Percentiles rank a stretch among this genome's conserved stretches.
Evolutionary conservation across 2,113 vertebrate genomes (phyloP).

Genomic region (Balaeniceps rex): DNA sequence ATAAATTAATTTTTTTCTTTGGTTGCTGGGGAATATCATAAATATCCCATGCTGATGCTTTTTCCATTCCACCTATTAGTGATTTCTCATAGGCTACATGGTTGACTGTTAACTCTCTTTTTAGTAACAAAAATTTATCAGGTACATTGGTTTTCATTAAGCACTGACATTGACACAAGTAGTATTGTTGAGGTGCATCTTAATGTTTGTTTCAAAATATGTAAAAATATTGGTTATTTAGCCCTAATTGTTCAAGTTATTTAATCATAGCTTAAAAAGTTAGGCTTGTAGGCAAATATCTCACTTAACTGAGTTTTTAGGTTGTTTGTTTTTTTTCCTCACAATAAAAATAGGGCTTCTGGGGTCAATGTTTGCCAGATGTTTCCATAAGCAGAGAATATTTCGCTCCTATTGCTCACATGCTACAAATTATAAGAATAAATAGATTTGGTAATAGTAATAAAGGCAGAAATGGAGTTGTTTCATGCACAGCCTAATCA

Average conservation of each 20-base stretch:
- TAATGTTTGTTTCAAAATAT: neutral
- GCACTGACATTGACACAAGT: neutral
- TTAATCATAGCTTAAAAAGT: neutral
- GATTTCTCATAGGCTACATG: neutral
- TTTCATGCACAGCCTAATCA: neutral
- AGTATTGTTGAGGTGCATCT: neutral
- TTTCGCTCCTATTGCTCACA: neutral
- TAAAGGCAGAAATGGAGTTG: neutral
- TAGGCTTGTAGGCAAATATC: neutral
- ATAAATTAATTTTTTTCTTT: neutral
- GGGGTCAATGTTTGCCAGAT: neutral
- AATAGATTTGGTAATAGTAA: neutral
- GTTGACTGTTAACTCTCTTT: neutral
- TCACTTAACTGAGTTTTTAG: neutral
- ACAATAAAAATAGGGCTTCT: neutral
- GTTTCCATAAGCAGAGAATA: neutral
- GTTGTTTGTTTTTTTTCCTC: neutral
- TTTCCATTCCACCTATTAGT: neutral
- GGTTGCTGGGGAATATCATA: neutral
- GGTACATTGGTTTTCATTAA: neutral
- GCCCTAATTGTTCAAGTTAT: neutral
- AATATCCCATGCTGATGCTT: neutral
- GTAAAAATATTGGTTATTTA: neutral
- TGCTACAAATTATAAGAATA: neutral
- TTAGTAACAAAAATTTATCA: neutral